Percentiles rank a stretch among this genome's conserved stretches.
Conservation (phyloP, 2,888 invertebrate genomes). For the Zaprionus obscuricornis region DNA sequence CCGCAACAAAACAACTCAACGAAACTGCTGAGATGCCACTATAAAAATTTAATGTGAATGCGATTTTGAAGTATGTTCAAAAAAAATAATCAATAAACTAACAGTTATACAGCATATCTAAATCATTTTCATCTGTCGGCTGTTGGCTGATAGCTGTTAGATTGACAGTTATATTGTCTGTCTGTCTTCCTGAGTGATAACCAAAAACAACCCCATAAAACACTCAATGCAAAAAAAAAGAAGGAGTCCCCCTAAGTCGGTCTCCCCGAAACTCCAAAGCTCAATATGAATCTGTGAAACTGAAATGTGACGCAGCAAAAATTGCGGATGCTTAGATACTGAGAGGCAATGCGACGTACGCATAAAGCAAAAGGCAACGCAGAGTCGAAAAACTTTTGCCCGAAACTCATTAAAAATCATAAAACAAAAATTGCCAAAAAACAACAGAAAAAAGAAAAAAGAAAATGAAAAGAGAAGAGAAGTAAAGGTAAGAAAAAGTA, state of each 20-base stretch:
- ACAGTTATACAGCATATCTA: slow-evolving; percentile 25
- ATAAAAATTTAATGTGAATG: slow-evolving; percentile 40
- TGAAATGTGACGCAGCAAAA: slow-evolving; percentile 1
- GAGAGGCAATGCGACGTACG: no score
- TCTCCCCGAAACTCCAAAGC: no score
- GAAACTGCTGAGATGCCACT: slow-evolving; percentile 10
- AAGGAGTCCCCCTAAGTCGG: no score
- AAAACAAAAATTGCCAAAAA: slow-evolving; percentile 6
- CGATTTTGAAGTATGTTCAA: slow-evolving; percentile 16
- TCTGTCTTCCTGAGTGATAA: no score
- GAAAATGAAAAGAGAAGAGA: not conserved
- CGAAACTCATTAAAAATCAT: slow-evolving; percentile 71
- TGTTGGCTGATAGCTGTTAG: not conserved
- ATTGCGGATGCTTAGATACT: slow-evolving; percentile 1
- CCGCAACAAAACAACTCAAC: not conserved
- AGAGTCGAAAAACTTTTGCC: slow-evolving; percentile 1
- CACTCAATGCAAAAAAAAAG: no score
- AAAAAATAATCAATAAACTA: slow-evolving; percentile 48
- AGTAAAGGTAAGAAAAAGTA: not conserved
- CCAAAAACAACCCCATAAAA: no score
- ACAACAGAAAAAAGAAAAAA: not conserved
- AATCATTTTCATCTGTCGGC: slow-evolving; percentile 7
- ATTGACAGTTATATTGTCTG: no score
- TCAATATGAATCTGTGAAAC: no score
- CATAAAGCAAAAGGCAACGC: slow-evolving; percentile 6